Evolutionary conservation across 2,113 vertebrate species (phyloP), one percentile per base, ranked within the genome.

Genomic region (Calypte anna): DNA sequence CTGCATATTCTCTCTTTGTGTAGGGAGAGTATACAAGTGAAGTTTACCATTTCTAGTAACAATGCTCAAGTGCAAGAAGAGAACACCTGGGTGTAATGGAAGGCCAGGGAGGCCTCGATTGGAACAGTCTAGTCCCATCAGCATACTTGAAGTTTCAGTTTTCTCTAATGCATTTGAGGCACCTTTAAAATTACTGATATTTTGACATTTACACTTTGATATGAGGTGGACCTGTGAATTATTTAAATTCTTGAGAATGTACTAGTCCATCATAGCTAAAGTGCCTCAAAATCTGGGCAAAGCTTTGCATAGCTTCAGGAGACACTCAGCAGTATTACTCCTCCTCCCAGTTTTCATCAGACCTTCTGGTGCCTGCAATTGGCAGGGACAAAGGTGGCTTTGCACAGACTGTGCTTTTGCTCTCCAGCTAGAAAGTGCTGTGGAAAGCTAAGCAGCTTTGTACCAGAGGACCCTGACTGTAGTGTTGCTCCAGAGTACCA

Each of bases 241-340:
- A 30, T 9, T 12, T 51, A 36, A 79, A 76, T 64, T 57, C 18
- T 30, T 36, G 14, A 72, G 5, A 30, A 50, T 1, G 0, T 59
- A 8, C 4, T 48, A 38, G 8, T 18, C 33, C 44, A 13, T 61
- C 31, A 64, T 3, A 59, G 12, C 6, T 62, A 75, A 58, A 21
- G 12, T 43, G 7, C 11, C 20, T 53, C 46, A 68, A 86, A 82
- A 80, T 25, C 23, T 50, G 30, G 68, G 15, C 8, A 87, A 88
- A 77, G 16, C 11, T 7, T 82, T 50, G 18, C 6, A 54, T 7
- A 38, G 0, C 31, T 88, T 40, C 15, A 64, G 30, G 50, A 74
- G 23, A 38, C 2, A 0, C 15, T 58, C 13, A 77, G 25, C 5
- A 1, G 1, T 48, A 13, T n/a, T 74, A 3, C 51, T 59, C 3